Evolutionary conservation across 2,113 vertebrate species (phyloP), one percentile per base, ranked within the genome.

Genomic region (Archocentrus centrarchus): DNA sequence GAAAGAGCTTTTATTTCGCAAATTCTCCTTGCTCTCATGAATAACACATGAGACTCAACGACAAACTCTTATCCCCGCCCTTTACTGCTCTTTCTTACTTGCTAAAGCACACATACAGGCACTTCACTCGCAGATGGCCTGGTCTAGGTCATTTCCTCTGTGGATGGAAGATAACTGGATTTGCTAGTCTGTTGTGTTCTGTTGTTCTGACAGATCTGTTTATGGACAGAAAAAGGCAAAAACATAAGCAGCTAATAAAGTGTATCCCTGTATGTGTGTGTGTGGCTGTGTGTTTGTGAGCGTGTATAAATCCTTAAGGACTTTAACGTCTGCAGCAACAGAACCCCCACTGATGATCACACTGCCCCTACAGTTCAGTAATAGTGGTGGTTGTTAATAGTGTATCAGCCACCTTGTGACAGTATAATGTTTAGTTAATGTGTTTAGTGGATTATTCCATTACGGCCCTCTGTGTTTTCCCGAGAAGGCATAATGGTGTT

Each of bases 131-230:
- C 89, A 96, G 95, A 96, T 96, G 95, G 93, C 91, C 93, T 83
- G 84, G 94, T 82, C 84, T 87, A 94, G 93, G 91, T 93, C 89
- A 93, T 96, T 97, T 96, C 93, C 92, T 97, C 88, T 93, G 89
- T 92, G 94, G 90, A 94, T 92, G 94, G 86, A 93, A 91, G 88
- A 93, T 97, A 97, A 97, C 94, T 96, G 95, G 94, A 96, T 97
- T 97, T 96, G 91, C 85, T 89, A 93, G 89, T 91, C 88, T 95
- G 94, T 95, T 94, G 87, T 94, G 94, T 92, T 94, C 95, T 95
- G 93, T 93, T 94, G 87, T 94, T 94, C 91, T 94, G 93, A 94
- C 92, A 93, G 92, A 95, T 94, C 91, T 96, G 94, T 95, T 96
- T 96, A 96, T 94, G 84, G 84, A 84, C 62, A 90, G 41, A 91